Evolutionary conservation across 2,797 vertebrate species (phyloP).

Genomic region (Naso thynnoides): DNA sequence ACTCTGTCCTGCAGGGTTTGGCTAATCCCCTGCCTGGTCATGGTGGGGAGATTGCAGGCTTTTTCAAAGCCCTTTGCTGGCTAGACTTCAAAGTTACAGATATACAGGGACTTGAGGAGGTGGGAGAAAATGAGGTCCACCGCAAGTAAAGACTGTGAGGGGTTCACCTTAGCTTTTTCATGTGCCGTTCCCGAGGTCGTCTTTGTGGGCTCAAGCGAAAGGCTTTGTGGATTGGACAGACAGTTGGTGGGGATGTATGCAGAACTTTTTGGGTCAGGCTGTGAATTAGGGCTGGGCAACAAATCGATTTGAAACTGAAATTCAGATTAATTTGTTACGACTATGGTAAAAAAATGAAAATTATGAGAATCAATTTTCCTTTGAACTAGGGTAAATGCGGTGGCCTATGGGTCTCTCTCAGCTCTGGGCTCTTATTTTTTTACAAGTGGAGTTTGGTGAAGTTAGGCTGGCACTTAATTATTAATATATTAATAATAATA

Average conservation of each 20-base stretch:
- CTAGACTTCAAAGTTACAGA: slow-evolving; percentile 82
- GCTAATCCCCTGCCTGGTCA: slow-evolving; percentile 82
- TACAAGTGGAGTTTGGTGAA: too few relatives aligned
- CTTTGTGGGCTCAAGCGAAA: slow-evolving; percentile 35
- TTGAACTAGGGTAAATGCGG: too few relatives aligned
- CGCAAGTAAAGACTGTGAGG: slow-evolving; percentile 38
- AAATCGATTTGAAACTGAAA: too few relatives aligned
- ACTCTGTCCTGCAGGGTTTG: slow-evolving; percentile 69
- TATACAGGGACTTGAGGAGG: slow-evolving; percentile 64
- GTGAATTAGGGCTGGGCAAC: too few relatives aligned
- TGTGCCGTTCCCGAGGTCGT: slow-evolving; percentile 47
- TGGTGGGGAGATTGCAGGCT: slow-evolving; percentile 77
- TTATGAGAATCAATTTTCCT: too few relatives aligned
- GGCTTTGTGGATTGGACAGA: slow-evolving; percentile 32
- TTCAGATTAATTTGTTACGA: too few relatives aligned
- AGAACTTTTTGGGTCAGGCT: slow-evolving; percentile 11
- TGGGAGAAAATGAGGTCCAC: slow-evolving; percentile 69
- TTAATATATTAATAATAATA: too few relatives aligned
- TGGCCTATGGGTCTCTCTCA: too few relatives aligned
- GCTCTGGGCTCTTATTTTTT: too few relatives aligned
- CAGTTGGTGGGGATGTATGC: slow-evolving; percentile 26
- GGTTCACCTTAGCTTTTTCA: slow-evolving; percentile 57
- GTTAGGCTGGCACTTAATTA: too few relatives aligned
- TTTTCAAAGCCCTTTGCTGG: slow-evolving; percentile 79
- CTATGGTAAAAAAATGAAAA: too few relatives aligned